phyloP scores from a whole-genome alignment of 2,888 invertebrate genomes.

The Lottia scabra region DNA sequence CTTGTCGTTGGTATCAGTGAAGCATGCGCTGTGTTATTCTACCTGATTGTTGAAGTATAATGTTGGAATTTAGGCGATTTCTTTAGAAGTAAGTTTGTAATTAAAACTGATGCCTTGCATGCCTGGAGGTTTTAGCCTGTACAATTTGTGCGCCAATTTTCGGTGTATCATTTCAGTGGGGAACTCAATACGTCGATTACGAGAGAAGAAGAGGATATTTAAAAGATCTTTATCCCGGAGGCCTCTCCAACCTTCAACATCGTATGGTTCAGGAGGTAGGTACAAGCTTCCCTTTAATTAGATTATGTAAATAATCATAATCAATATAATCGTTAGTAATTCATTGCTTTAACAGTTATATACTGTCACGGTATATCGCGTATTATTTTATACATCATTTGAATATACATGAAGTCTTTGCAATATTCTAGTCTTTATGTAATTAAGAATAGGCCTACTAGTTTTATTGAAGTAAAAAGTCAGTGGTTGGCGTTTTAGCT shows the following conservation, averaged over 20 bases:
- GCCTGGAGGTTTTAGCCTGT: not conserved
- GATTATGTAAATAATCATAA: too few relatives aligned
- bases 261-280: slow-evolving; percentile 22
- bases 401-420: too few relatives aligned
- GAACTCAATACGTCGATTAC: slow-evolving; percentile 13
- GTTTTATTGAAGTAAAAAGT: too few relatives aligned
- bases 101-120: slow-evolving; percentile 2
- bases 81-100: not conserved
- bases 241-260: slow-evolving; percentile 18
- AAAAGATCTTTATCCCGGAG: slow-evolving; percentile 13
- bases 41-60: not conserved
- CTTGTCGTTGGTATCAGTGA: not conserved
- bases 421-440: too few relatives aligned
- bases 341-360: too few relatives aligned
- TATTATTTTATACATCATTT: too few relatives aligned
- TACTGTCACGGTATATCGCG: too few relatives aligned
- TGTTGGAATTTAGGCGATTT: not conserved
- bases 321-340: too few relatives aligned
- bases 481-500: too few relatives aligned
- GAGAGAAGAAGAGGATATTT: slow-evolving; percentile 13
- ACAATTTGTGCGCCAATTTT: slow-evolving; percentile 3
- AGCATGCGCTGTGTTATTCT: not conserved
- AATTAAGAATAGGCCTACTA: too few relatives aligned
- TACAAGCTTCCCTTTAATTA: not conserved
- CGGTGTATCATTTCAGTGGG: slow-evolving; percentile 21